These are phyloP conservation scores for Aphelocoma californica DNA, from an alignment of 2,797 vertebrate species.

Conservation along the genomic window DNA sequence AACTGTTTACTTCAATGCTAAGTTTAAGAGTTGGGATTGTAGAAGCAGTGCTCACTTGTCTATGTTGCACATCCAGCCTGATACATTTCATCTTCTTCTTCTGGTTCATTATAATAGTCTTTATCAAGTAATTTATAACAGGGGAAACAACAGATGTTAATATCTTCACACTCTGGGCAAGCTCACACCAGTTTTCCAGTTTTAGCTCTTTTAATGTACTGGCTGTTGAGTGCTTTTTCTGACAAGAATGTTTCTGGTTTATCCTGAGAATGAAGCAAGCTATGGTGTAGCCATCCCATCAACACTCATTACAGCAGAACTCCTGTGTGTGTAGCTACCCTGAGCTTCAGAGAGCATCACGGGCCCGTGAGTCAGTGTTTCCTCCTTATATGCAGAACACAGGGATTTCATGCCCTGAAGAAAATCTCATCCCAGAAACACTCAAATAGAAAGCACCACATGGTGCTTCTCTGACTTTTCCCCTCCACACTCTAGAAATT, in stretches of 20 bases:
- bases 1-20: neutral
- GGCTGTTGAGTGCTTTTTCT: neutral
- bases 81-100: neutral
- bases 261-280: neutral
- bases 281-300: neutral
- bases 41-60: neutral
- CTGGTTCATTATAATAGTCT: neutral
- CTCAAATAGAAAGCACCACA: neutral
- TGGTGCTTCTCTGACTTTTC: neutral
- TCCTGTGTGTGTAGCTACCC: neutral
- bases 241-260: neutral
- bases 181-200: neutral
- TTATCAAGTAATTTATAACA: neutral
- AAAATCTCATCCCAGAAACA: neutral
- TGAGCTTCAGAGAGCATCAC: neutral
- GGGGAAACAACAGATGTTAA: neutral
- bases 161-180: neutral
- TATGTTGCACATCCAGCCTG: neutral
- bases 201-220: neutral
- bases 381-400: neutral
- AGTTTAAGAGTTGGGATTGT: neutral
- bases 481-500: neutral
- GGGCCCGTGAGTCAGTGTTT: neutral
- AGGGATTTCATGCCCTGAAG: neutral
- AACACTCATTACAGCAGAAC: neutral